phyloP scores from a whole-genome alignment of 2,797 vertebrate genomes.

The Sarcoramphus papa region DNA sequence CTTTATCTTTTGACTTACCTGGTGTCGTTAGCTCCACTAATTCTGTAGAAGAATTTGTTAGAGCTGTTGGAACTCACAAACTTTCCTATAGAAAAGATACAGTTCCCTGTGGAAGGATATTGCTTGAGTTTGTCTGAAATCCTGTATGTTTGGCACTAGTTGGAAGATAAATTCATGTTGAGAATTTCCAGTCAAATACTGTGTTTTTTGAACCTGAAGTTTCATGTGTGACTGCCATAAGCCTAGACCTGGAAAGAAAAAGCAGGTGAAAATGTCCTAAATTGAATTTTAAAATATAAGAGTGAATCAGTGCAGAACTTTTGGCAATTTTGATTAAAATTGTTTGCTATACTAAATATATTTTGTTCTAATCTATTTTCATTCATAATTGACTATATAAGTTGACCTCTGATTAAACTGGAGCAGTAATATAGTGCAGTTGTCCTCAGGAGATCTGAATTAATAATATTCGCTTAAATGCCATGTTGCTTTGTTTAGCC shows the following conservation, averaged over 20 bases:
- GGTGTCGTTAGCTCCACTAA: not conserved
- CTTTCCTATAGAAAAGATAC: not conserved
- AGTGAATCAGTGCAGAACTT: not conserved
- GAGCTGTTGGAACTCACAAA: not conserved
- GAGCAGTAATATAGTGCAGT: constrained; percentile 18
- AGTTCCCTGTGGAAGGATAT: not conserved
- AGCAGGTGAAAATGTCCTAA: not conserved
- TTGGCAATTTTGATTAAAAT: not conserved
- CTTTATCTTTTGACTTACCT: not conserved
- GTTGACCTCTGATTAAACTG: constrained; percentile 17
- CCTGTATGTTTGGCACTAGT: not conserved
- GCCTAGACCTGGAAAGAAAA: not conserved
- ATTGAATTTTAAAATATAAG: not conserved
- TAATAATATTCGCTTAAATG: constrained; percentile 25
- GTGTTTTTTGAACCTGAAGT: not conserved
- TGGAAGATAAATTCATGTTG: not conserved
- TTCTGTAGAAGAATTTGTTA: not conserved
- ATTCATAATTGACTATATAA: not conserved
- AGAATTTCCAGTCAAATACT: not conserved
- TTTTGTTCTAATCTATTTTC: constrained; percentile 7
- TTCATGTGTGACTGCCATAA: not conserved
- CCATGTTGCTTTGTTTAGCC: constrained; percentile 4
- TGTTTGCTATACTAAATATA: not conserved
- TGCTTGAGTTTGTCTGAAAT: not conserved
- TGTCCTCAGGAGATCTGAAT: constrained; percentile 32